Evolutionary conservation across 1,140 invertebrate species (phyloP).

Genomic region (Drosophila fuyamai): DNA sequence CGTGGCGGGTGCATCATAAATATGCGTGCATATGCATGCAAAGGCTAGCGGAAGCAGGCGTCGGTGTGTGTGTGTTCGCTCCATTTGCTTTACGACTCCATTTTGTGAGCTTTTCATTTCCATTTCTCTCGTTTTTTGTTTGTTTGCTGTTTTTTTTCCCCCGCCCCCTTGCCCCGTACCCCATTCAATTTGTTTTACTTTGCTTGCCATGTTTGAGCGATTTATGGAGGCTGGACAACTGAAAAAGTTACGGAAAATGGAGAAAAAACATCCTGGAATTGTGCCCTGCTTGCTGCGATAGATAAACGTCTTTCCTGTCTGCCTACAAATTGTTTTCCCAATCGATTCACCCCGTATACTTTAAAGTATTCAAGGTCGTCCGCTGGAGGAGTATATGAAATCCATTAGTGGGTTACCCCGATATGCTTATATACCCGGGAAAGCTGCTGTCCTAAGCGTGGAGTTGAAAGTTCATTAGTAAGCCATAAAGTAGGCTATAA

Average conservation of each 20-base stretch:
- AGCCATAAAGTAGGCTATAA: slow-evolving; percentile 82
- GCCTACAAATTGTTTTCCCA: slow-evolving; percentile 61
- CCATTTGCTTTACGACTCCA: slow-evolving; percentile 77
- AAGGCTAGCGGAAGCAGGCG: slow-evolving; percentile 27
- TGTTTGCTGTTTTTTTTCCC: slow-evolving; percentile 29
- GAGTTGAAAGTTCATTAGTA: slow-evolving; percentile 83
- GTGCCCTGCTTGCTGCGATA: slow-evolving; percentile 47
- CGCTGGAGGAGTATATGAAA: slow-evolving; percentile 8
- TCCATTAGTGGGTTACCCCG: slow-evolving; percentile 27
- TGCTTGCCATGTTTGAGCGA: slow-evolving; percentile 75
- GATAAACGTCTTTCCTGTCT: slow-evolving; percentile 60
- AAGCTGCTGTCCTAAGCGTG: slow-evolving; percentile 15
- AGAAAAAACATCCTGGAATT: slow-evolving; percentile 12
- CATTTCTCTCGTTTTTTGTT: slow-evolving; percentile 41
- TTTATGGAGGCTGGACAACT: slow-evolving; percentile 67
- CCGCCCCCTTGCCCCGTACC: slow-evolving; percentile 6
- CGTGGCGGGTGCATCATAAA: slow-evolving; percentile 62
- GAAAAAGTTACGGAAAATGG: slow-evolving; percentile 26
- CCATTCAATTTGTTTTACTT: slow-evolving; percentile 76
- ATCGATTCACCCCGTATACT: slow-evolving; percentile 31
- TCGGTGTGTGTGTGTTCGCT: slow-evolving; percentile 24
- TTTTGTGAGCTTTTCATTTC: slow-evolving; percentile 74
- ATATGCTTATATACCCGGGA: neutral
- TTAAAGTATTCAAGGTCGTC: slow-evolving; percentile 37
- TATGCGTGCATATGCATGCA: slow-evolving; percentile 67